Evolutionary conservation across 2,113 vertebrate species (phyloP), one percentile per base, ranked within the genome.

Genomic region (Centropus unirufus): DNA sequence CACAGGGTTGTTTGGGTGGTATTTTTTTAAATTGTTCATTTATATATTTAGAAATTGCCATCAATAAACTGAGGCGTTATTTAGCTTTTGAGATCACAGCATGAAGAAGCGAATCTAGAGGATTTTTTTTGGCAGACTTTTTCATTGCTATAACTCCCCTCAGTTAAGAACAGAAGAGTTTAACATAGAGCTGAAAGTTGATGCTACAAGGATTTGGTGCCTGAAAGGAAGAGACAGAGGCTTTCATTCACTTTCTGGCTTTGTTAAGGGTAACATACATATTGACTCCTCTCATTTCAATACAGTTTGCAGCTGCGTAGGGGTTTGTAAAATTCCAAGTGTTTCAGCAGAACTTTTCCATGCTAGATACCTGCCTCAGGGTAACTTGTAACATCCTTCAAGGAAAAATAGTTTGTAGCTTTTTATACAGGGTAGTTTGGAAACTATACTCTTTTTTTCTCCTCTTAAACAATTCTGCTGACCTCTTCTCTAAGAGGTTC

Each of bases 211-310:
- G 40, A 58, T 91, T 54, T 69, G 20, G 39, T 90, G 44, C n/a
- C 64, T 92, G 47, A 81, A 92, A 85, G 22, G 14, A 89, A 75
- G 63, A 74, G 13, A 32, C 14, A 78, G 52, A 67, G 15, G 47
- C 52, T 90, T 90, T 93, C 36, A 47, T 90, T 94, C 59, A 67
- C 52, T 70, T 92, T 76, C 32, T 83, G 83, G 18, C 23, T 81
- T 69, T 87, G 22, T 44, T 66, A 46, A 66, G 46, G 23, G 8
- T 74, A 55, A 40, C 52, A 40, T 2, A 2, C 14, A 6, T 39
- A 59, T 70, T 74, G 59, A 78, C 36, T 81, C 9, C 59, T 62
- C 86, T 86, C 27, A 62, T 75, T 81, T 89, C 52, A 55, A 55
- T 51, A 13, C n/a, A n/a, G 36, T 79, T 90, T 83, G 34, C 57